These are phyloP conservation scores for Cabera pusaria DNA, from an alignment of 2,888 invertebrate genomes.

Conservation along the genomic window DNA sequence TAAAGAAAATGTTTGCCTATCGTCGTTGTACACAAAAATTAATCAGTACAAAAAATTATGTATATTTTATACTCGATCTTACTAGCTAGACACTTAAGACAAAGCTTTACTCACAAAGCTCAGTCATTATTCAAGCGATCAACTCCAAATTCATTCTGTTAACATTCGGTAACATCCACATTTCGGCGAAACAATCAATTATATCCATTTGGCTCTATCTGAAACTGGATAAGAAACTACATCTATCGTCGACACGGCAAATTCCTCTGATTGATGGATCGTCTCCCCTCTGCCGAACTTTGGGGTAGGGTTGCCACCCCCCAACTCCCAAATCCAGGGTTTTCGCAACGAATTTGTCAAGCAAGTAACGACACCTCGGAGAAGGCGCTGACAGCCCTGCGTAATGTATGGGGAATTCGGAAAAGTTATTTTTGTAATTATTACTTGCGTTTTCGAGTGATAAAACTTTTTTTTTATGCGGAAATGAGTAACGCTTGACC, in stretches of 20 bases:
- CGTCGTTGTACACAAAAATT: no score
- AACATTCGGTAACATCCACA: conserved; percentile 20
- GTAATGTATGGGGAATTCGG: conserved; percentile 26
- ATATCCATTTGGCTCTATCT: conserved; percentile 21
- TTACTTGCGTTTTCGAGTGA: no score
- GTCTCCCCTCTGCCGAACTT: conserved; percentile 23
- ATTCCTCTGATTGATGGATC: conserved; percentile 60
- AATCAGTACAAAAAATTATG: no score
- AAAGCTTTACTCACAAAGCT: no score
- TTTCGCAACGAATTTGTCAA: conserved; percentile 61
- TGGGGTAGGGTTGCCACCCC: conserved; percentile 10
- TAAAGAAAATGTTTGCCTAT: no score
- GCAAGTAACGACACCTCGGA: conserved; percentile 53
- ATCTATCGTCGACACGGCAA: conserved; percentile 40
- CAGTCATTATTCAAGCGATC: conserved; percentile 15
- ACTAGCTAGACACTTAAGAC: no score
- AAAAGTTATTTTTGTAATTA: conserved; percentile 28
- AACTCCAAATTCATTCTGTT: conserved; percentile 14
- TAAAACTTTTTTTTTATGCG: no score
- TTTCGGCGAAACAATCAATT: conserved; percentile 22
- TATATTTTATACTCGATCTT: no score
- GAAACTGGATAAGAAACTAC: conserved; percentile 43
- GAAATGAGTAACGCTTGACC: no score
- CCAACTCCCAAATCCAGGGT: conserved; percentile 49
- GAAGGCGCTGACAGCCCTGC: conserved; percentile 33